These are phyloP conservation scores for Elymnias hypermnestra DNA, from an alignment of 1,140 invertebrate genomes.

Conservation along the genomic window DNA sequence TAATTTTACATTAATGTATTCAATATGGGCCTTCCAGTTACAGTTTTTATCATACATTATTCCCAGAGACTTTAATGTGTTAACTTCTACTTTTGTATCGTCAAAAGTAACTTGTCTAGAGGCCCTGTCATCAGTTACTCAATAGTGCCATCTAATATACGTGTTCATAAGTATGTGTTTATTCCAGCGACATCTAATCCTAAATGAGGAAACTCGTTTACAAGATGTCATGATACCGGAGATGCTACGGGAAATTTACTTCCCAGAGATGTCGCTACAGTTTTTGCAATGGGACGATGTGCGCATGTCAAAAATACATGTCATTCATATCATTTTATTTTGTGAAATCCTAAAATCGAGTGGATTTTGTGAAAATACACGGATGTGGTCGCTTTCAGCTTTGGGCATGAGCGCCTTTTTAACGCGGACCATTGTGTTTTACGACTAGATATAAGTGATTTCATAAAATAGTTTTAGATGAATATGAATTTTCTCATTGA, in stretches of 20 bases:
- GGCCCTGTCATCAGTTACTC: too few species aligned
- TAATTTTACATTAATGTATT: too few species aligned
- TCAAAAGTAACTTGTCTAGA: background rate
- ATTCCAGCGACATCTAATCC: slow-evolving; percentile 27
- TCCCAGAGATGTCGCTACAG: slow-evolving; percentile 35
- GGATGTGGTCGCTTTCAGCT: slow-evolving; percentile 26
- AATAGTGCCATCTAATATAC: background rate
- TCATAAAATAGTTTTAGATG: slow-evolving; percentile 19
- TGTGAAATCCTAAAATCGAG: slow-evolving; percentile 57
- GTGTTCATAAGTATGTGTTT: too few species aligned
- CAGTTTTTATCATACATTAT: too few species aligned
- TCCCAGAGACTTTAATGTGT: too few species aligned
- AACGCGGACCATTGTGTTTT: slow-evolving; percentile 38
- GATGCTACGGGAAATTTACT: background rate
- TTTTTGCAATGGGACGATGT: slow-evolving; percentile 38
- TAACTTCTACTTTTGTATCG: too few species aligned
- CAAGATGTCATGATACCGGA: background rate
- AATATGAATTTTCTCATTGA: slow-evolving; percentile 17
- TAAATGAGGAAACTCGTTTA: background rate
- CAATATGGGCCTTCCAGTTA: too few species aligned
- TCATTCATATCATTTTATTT: slow-evolving; percentile 70
- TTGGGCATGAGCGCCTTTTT: slow-evolving; percentile 37
- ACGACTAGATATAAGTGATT: slow-evolving; percentile 26
- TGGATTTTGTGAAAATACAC: slow-evolving; percentile 55
- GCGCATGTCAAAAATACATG: slow-evolving; percentile 69